A percentile compares a stretch with the other conserved stretches of the same genome.
These are phyloP conservation scores for Bicyclus anynana DNA, from an alignment of 1,140 invertebrate genomes.

Conservation along the genomic window DNA sequence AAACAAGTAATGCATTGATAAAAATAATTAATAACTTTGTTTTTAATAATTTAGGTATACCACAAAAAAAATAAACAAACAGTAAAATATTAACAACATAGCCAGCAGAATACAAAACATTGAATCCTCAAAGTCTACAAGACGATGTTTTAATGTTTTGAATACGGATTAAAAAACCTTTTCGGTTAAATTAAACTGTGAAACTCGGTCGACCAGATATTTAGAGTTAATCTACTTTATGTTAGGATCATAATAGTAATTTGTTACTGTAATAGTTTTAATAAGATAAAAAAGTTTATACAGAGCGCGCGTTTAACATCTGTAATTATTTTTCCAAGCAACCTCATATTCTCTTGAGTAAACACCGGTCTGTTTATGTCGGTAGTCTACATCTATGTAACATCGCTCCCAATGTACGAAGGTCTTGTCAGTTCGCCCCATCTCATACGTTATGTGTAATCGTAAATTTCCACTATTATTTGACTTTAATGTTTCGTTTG, in stretches of 20 bases:
- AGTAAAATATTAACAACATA: no score
- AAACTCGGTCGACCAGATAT: no score
- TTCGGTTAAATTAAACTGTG: no score
- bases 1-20: no score
- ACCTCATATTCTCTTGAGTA: slow-evolving; percentile 31
- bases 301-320: neutral
- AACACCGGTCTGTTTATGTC: slow-evolving; percentile 29
- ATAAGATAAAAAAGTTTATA: slow-evolving; percentile 2
- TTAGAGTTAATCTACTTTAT: neutral
- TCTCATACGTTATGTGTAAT: slow-evolving; percentile 7
- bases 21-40: no score
- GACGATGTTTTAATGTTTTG: no score
- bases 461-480: slow-evolving; percentile 20
- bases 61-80: no score
- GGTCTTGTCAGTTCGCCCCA: slow-evolving; percentile 10
- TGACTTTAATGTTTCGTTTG: slow-evolving; percentile 8
- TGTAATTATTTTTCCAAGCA: slow-evolving; percentile 30
- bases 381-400: slow-evolving; percentile 18
- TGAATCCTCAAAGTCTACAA: no score
- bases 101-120: no score
- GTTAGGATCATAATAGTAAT: neutral
- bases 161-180: no score
- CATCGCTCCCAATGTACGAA: slow-evolving; percentile 11
- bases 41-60: no score
- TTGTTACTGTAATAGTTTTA: neutral